Conservation (phyloP, 2,113 vertebrate species). For the Esox niger region DNA sequence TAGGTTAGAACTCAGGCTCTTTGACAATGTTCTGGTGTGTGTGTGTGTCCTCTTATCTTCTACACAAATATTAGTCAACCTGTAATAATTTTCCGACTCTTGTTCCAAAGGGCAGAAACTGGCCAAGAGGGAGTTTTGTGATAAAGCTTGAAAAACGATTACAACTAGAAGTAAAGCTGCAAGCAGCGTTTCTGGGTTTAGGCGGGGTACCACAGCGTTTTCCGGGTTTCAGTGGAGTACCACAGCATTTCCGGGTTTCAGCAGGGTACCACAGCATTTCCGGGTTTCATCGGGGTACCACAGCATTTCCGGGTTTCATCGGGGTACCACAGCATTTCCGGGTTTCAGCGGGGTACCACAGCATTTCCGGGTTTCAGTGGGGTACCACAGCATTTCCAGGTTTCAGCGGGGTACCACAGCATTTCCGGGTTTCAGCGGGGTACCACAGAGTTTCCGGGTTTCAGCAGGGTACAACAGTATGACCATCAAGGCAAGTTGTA, state of each 20-base stretch:
- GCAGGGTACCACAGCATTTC: too few species aligned
- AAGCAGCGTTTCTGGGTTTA: not conserved
- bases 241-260: not conserved
- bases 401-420: too few species aligned
- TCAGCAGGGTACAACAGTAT: too few species aligned
- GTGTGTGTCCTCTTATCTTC: slow-evolving; percentile 44
- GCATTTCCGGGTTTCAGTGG: not conserved
- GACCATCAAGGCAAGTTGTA: too few species aligned
- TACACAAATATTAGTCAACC: slow-evolving; percentile 48
- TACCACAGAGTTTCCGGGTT: too few species aligned
- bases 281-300: too few species aligned
- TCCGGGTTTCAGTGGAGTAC: not conserved
- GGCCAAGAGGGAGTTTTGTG: not conserved
- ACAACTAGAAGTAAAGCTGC: not conserved
- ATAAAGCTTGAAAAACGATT: too few species aligned
- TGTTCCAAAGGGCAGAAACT: slow-evolving; percentile 9
- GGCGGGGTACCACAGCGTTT: too few species aligned
- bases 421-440: not conserved
- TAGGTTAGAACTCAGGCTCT: not conserved
- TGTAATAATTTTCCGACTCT: slow-evolving; percentile 14
- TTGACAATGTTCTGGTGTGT: not conserved
- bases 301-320: not conserved
- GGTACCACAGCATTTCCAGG: too few species aligned
- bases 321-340: too few species aligned
- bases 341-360: too few species aligned